Percentiles rank a stretch among this genome's conserved stretches.
phyloP scores from a whole-genome alignment of 2,113 vertebrate genomes.

The Bubo scandiacus region DNA sequence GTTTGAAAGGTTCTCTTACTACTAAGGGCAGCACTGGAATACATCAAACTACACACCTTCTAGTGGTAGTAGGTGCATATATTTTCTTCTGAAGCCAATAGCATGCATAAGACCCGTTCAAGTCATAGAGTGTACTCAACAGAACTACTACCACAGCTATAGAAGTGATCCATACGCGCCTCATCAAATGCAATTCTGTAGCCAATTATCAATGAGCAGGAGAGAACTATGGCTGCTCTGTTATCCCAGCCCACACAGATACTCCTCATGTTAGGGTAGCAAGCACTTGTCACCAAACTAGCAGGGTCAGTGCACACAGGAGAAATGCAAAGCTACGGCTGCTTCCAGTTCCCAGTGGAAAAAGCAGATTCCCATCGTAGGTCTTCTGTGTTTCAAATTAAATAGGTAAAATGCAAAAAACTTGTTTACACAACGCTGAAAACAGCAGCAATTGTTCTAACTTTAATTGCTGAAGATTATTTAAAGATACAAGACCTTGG shows the following conservation, averaged over 20 bases:
- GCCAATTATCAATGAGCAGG: background rate
- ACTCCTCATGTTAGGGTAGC: background rate
- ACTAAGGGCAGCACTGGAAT: background rate
- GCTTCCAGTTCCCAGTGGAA: background rate
- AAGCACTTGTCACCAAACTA: background rate
- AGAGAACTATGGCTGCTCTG: background rate
- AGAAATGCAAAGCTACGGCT: background rate
- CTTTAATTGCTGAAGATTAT: background rate
- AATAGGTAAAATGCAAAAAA: background rate
- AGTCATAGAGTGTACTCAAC: background rate
- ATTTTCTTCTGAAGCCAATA: background rate
- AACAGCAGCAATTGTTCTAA: background rate
- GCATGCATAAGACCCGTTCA: background rate
- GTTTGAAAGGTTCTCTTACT: background rate
- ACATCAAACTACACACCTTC: background rate
- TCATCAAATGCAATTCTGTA: background rate
- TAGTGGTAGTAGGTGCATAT: background rate
- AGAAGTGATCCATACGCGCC: rapidly evolving
- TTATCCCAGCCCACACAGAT: background rate
- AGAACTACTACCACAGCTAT: background rate
- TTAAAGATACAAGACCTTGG: background rate
- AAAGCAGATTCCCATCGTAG: background rate
- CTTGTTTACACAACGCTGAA: background rate
- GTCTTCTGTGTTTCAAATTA: background rate
- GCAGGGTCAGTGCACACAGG: background rate